Conservation (phyloP, 1,140 invertebrate species). For the Brachystomella parvula region DNA sequence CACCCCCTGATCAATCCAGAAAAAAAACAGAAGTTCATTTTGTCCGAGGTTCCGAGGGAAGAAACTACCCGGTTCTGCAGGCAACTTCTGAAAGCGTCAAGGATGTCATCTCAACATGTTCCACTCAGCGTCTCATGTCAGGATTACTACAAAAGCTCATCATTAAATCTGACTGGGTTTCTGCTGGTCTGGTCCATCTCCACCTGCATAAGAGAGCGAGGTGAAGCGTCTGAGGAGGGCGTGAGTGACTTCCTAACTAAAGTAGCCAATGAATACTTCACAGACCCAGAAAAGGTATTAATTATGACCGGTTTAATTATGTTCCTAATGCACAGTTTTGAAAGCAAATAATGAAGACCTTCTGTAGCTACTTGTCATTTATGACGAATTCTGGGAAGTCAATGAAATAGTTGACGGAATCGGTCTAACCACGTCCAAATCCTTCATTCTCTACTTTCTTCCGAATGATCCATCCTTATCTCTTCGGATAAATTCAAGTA, state of each 20-base stretch:
- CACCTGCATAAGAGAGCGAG: conserved; percentile 13
- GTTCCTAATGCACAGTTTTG: neutral
- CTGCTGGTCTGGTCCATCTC: conserved; percentile 21
- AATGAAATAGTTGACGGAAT: conserved; percentile 24
- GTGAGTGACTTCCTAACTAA: conserved; percentile 26
- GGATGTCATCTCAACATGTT: too few relatives aligned
- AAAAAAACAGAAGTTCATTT: too few relatives aligned
- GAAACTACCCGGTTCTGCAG: too few relatives aligned
- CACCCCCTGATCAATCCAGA: too few relatives aligned
- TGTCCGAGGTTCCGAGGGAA: too few relatives aligned
- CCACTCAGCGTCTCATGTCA: conserved; percentile 19
- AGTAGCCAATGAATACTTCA: conserved; percentile 29
- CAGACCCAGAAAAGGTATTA: conserved; percentile 20
- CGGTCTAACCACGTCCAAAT: conserved; percentile 14
- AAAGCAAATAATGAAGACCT: neutral
- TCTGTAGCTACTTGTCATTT: conserved; percentile 27
- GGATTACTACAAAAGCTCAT: conserved; percentile 8
- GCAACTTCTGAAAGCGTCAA: too few relatives aligned
- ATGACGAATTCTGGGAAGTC: conserved; percentile 37
- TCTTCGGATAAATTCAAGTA: conserved; percentile 23
- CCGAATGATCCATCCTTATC: conserved; percentile 18
- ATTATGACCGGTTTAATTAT: neutral
- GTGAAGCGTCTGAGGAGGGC: conserved; percentile 11
- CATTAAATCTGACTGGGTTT: conserved; percentile 19
- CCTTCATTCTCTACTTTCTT: conserved; percentile 34